Percentiles rank a stretch among this genome's conserved stretches.
phyloP scores from a whole-genome alignment of 2,888 invertebrate species.

The Vannuccia rotundouncinata region DNA sequence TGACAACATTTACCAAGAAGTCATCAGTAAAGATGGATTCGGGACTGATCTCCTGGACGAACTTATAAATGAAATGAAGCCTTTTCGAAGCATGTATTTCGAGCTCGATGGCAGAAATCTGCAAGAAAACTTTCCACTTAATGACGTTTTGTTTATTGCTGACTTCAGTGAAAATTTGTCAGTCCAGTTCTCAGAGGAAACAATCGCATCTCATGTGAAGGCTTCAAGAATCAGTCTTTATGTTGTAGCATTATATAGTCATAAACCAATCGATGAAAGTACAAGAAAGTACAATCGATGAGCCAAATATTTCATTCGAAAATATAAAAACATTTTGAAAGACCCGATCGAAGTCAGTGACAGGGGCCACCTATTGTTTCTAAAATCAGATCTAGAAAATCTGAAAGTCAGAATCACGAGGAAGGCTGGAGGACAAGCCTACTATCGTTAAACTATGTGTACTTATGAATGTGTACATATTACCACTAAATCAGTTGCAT shows the following conservation, averaged over 20 bases:
- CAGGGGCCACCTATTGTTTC: neutral
- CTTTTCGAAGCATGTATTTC: slow-evolving; percentile 6
- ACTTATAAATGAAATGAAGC: slow-evolving; percentile 19
- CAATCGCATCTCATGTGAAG: neutral
- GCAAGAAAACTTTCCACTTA: slow-evolving; percentile 15
- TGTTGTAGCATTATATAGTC: neutral
- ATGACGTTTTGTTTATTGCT: slow-evolving; percentile 10
- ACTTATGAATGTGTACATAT: neutral
- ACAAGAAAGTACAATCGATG: neutral
- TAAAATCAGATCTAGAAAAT: neutral
- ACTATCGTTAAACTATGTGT: neutral
- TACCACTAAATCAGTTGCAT: too few relatives aligned
- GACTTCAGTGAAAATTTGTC: slow-evolving; percentile 5
- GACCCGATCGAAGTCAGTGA: slow-evolving; percentile 1
- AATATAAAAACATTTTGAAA: neutral
- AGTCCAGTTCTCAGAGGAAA: neutral
- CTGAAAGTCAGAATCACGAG: neutral
- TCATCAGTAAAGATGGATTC: slow-evolving; percentile 10
- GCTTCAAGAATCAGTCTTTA: too few relatives aligned
- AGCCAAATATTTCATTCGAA: neutral
- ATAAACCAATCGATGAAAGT: neutral
- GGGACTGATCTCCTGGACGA: neutral
- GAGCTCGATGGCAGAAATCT: slow-evolving; percentile 19
- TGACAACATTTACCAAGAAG: slow-evolving; percentile 15
- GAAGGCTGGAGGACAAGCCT: neutral